Evolutionary conservation across 2,888 invertebrate species (phyloP), one percentile per base, ranked within the genome.

Genomic region (Rhingia campestris): DNA sequence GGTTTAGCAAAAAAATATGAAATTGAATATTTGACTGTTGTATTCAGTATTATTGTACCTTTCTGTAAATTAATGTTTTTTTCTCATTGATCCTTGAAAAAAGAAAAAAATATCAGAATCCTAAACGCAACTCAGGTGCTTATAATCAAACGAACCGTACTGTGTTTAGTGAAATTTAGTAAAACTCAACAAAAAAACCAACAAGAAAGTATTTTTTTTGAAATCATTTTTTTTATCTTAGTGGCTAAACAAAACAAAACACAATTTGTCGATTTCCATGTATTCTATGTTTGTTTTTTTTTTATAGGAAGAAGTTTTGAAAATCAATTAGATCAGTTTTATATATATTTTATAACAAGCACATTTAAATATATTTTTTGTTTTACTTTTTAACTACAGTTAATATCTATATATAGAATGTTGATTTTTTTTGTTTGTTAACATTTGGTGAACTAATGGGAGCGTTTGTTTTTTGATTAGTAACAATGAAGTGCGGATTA

Each of bases 351-450:
- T 61, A 61, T 67, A 76, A 76, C 67, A 76, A 76, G 76, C 76
- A 76, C 76, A 76, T 76, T 76, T 67, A 76, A 76, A 76, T 76
- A 76, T 75, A 75, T 35, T 67, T 76, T 74, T 63, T 35, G 56
- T 56, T 74, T 74, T 35, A 58, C n/a, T 45, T 63, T 41, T 43
- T 61, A 67, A 69, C 61, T 76, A 76, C 67, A 33, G 43, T 69
- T 69, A 67, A 76, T 69, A 74, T 43, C 32, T 12, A 22, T 67
- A 49, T 76, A 76, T 59, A 75, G 59, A 61, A 59, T 69, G 67
- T 67, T 41, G 7, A 12, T 35, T 47, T 39, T n/a, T 22, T 22
- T 59, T 39, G 35, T 63, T 35, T 47, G 37, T 76, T 69, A 76
- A 76, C 76, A 69, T 67, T 53, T 51, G 59, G 76, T 69, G 76